A percentile compares a stretch with the other conserved stretches of the same genome.
These are phyloP conservation scores for Scolopax mira DNA, from an alignment of 2,113 vertebrate species.

Conservation along the genomic window DNA sequence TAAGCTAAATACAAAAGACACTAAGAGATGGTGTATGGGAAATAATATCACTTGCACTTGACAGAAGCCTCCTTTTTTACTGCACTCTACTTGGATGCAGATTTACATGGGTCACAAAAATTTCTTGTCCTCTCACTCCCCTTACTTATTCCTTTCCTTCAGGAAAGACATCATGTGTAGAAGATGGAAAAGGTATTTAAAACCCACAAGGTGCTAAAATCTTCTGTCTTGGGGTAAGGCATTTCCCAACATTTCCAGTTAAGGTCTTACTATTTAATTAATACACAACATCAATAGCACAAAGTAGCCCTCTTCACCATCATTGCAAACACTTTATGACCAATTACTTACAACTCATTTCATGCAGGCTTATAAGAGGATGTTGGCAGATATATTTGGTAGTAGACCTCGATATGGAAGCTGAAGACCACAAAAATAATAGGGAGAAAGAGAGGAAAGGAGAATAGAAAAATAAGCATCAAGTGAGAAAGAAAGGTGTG, in stretches of 20 bases:
- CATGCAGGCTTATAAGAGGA: not conserved
- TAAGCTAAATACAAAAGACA: not conserved
- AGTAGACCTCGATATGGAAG: not conserved
- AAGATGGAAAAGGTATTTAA: not conserved
- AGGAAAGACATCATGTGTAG: not conserved
- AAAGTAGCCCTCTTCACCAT: not conserved
- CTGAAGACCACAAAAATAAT: not conserved
- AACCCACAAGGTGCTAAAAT: not conserved
- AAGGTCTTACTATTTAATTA: not conserved
- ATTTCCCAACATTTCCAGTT: not conserved
- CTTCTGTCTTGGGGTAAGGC: not conserved
- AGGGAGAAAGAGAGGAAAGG: not conserved
- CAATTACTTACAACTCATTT: not conserved
- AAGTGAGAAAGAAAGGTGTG: not conserved
- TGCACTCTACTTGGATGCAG: not conserved
- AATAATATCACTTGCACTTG: not conserved
- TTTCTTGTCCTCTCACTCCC: not conserved
- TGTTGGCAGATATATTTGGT: not conserved
- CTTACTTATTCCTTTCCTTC: not conserved
- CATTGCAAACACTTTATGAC: not conserved
- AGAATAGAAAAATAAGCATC: not conserved
- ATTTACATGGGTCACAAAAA: not conserved
- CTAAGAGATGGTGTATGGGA: not conserved
- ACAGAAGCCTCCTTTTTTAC: not conserved
- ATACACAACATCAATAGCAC: not conserved